Evolutionary conservation across 1,140 invertebrate species (phyloP), one percentile per base, ranked within the genome.

Genomic region (Lasioglossum baleicum): DNA sequence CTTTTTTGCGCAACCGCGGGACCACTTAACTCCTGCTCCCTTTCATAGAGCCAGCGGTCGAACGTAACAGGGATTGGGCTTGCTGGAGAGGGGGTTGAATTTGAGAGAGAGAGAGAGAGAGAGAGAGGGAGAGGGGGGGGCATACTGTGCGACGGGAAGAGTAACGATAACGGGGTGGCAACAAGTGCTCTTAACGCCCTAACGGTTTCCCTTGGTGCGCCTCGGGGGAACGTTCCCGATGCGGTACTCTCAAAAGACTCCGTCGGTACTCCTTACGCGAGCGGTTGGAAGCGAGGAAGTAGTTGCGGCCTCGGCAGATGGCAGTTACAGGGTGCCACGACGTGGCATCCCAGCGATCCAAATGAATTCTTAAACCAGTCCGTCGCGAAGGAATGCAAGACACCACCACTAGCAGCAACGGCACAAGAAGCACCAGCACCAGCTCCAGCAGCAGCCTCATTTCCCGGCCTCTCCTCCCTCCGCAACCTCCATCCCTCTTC

Each of bases 121-220:
- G 51, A 0, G 51, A 42, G n/a, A n/a, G n/a, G n/a, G n/a, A n/a
- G n/a, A n/a, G 13, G 56, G 66, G 71, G 72, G 58, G 63, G 48
- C 35, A 64, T 61, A 10, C 31, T 35, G 22, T n/a, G 60, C 44
- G 35, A 15, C 15, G 44, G 73, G n/a, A 77, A 74, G 71, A 85
- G 77, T 84, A 86, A 86, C 82, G 84, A 81, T 73, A 86, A 83
- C 65, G 64, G 63, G 66, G 61, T 71, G 83, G 86, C 83, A 84
- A 87, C 83, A 82, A 82, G 87, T 84, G 77, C 81, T 80, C 80
- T 82, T 82, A 88, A 83, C 78, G 66, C 71, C 66, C 78, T 85
- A 82, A 77, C 69, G 66, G 82, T 70, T 61, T 82, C 72, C 71
- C 58, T 85, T 72, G 66, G 60, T 51, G 44, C 61, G 71, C 69